These are phyloP conservation scores for Thymelicus acteon DNA, from an alignment of 2,888 invertebrate species.

Conservation along the genomic window DNA sequence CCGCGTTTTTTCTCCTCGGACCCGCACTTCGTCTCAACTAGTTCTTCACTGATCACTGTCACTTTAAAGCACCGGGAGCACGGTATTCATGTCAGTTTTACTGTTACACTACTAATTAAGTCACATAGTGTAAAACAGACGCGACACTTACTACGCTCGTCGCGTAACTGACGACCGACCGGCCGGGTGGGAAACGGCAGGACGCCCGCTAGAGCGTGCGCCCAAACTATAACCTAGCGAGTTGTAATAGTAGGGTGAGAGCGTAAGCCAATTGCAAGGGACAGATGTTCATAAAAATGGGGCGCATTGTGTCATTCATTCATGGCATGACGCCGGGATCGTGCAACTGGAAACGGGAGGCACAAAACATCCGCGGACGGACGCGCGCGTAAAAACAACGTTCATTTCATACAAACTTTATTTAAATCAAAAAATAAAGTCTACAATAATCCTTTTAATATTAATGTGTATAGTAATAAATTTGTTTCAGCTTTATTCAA, in stretches of 20 bases:
- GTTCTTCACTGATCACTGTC: conserved; percentile 30
- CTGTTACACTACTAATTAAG: conserved; percentile 37
- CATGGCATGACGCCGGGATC: conserved; percentile 51
- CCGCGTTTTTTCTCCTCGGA: conserved; percentile 65
- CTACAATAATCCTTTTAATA: conserved; percentile 79
- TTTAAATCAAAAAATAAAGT: conserved; percentile 85
- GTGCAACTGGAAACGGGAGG: conserved; percentile 28
- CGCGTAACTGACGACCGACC: conserved; percentile 65
- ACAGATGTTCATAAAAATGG: conserved; percentile 59
- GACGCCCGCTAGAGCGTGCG: conserved; percentile 66
- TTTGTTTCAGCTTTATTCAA: conserved; percentile 69
- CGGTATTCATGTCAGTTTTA: conserved; percentile 8
- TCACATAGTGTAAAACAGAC: conserved; percentile 49
- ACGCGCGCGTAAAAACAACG: conserved; percentile 40
- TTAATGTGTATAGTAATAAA: conserved; percentile 75
- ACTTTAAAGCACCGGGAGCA: conserved; percentile 19
- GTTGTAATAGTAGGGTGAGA: conserved; percentile 71
- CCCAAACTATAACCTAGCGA: conserved; percentile 79
- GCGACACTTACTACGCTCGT: conserved; percentile 69
- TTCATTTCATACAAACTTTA: conserved; percentile 83
- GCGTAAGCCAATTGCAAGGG: conserved; percentile 48
- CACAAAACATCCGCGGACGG: conserved; percentile 21
- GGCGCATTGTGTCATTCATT: conserved; percentile 70
- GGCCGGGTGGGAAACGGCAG: conserved; percentile 56
- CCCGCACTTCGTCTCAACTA: conserved; percentile 19